A percentile compares a stretch with the other conserved stretches of the same genome.
These are phyloP conservation scores for Leptodactylus fallax DNA, from an alignment of 2,797 vertebrate genomes.

Conservation along the genomic window DNA sequence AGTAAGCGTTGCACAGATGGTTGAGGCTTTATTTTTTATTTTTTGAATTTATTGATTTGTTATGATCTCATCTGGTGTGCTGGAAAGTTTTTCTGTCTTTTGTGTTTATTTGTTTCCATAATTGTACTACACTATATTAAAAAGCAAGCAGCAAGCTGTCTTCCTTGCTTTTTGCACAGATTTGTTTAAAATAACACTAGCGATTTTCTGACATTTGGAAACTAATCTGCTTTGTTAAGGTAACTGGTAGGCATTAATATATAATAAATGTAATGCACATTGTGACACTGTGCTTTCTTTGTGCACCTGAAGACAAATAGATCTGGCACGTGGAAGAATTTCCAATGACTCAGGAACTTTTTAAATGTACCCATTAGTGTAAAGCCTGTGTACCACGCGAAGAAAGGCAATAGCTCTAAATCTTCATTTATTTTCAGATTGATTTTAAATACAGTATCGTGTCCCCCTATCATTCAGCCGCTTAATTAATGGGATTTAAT, in stretches of 20 bases:
- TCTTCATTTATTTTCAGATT: conserved; percentile 40
- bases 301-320: not conserved
- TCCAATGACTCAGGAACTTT: conserved; percentile 26
- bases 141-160: conserved; percentile 2
- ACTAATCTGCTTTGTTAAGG: conserved; percentile 4
- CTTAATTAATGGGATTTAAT: conserved; percentile 60
- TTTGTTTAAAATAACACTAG: not conserved
- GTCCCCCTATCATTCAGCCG: conserved; percentile 24
- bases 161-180: not conserved
- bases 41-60: conserved; percentile 46
- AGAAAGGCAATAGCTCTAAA: conserved; percentile 19
- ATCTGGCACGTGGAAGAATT: conserved; percentile 2
- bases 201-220: conserved; percentile 1
- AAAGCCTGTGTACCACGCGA: conserved; percentile 22
- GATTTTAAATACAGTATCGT: conserved; percentile 45
- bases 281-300: not conserved
- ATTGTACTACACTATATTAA: conserved; percentile 1
- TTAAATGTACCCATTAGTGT: conserved; percentile 34
- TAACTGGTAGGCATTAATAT: not conserved
- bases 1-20: conserved; percentile 29
- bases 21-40: not conserved
- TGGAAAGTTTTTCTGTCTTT: not conserved
- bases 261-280: conserved; percentile 8
- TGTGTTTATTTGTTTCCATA: not conserved
- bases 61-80: conserved; percentile 35